Conservation (phyloP, 1,140 invertebrate species). For the Drosophila teissieri region DNA sequence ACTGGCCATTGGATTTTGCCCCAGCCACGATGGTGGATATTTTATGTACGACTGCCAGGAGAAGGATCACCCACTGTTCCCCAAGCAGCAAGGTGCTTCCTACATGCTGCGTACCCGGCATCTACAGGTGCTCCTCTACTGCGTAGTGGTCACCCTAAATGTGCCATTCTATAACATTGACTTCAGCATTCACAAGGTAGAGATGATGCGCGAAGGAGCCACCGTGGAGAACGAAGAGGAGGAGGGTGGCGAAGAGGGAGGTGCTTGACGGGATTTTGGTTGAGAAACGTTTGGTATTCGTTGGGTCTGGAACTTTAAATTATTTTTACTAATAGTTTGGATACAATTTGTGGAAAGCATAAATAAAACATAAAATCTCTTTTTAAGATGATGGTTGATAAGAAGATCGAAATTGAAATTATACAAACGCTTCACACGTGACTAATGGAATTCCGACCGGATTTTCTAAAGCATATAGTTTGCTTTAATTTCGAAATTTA, state of each 20-base stretch:
- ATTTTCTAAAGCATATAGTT: neutral
- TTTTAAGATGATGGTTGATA: neutral
- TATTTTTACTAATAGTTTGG: slow-evolving; percentile 3
- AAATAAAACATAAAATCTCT: slow-evolving; percentile 6
- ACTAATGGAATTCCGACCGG: neutral
- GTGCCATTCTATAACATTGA: slow-evolving; percentile 83
- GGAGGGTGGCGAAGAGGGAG: slow-evolving; percentile 24
- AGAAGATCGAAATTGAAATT: no score
- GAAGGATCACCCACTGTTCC: slow-evolving; percentile 86
- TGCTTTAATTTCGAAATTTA: slow-evolving; percentile 28
- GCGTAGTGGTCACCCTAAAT: slow-evolving; percentile 86
- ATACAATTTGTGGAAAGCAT: slow-evolving; percentile 1
- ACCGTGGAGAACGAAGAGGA: slow-evolving; percentile 68
- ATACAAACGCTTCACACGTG: neutral
- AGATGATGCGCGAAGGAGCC: slow-evolving; percentile 70
- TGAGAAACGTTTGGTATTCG: slow-evolving; percentile 3
- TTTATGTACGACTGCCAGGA: slow-evolving; percentile 88
- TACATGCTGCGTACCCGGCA: slow-evolving; percentile 87
- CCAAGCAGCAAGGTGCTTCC: slow-evolving; percentile 86
- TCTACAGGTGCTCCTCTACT: slow-evolving; percentile 87
- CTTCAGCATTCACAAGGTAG: slow-evolving; percentile 77
- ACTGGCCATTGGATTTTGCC: slow-evolving; percentile 86
- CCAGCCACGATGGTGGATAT: slow-evolving; percentile 85
- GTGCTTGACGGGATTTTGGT: no score
- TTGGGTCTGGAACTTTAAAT: neutral